Conservation (phyloP, 1,140 invertebrate genomes). For the Apis laboriosa region DNA sequence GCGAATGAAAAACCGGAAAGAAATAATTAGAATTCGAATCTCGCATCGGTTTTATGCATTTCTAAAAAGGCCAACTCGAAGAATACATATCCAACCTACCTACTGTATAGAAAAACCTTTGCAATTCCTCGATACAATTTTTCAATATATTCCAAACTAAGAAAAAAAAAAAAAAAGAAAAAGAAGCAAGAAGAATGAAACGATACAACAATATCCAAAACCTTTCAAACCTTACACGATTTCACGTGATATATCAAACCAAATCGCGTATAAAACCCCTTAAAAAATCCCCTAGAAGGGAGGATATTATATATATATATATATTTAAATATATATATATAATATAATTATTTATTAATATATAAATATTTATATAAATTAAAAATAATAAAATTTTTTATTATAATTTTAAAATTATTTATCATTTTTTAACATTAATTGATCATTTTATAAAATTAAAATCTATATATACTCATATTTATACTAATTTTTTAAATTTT, state of each 20-base stretch:
- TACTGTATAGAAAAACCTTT: neutral
- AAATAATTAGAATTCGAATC: neutral
- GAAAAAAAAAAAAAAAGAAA: no score
- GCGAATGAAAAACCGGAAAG: neutral
- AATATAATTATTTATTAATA: no score
- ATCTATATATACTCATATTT: no score
- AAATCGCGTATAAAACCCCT: neutral
- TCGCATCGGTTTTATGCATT: neutral
- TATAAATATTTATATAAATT: no score
- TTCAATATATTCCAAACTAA: neutral
- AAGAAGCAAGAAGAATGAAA: neutral
- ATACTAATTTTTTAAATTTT: no score
- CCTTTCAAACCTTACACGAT: neutral
- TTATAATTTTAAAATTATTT: no score
- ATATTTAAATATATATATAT: no score
- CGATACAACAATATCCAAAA: neutral
- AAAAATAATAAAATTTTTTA: no score
- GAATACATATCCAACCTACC: neutral
- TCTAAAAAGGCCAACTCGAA: neutral
- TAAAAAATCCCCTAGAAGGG: neutral
- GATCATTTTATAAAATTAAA: no score
- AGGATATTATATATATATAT: no score
- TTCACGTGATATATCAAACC: no score
- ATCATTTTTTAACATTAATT: no score
- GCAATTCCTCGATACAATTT: neutral